Conservation (phyloP, 1,140 invertebrate species). For the Chionoecetes opilio region DNA sequence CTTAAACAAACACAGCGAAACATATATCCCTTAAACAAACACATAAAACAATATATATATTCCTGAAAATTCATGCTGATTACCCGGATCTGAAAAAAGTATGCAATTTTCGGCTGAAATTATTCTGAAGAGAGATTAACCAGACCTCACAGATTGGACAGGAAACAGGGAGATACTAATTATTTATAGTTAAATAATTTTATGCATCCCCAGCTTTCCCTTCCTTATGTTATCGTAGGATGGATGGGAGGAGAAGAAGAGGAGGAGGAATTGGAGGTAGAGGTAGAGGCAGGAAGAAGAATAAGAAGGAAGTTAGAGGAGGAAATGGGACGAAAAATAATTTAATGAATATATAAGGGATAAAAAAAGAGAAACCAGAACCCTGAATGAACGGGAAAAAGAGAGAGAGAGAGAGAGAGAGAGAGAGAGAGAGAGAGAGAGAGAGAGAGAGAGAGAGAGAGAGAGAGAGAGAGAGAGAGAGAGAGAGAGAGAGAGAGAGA, state of each 20-base stretch:
- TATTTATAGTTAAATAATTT: neutral
- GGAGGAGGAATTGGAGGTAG: neutral
- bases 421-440: neutral
- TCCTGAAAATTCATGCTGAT: neutral
- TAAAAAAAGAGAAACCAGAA: neutral
- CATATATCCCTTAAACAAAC: too few relatives aligned
- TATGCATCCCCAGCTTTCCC: neutral
- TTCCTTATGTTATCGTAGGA: neutral
- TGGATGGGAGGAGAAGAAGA: neutral
- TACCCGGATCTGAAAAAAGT: neutral
- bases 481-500: neutral
- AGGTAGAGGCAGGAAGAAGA: neutral
- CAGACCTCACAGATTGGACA: constrained; percentile 7
- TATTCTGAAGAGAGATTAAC: neutral
- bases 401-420: neutral
- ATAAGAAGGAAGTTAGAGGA: neutral
- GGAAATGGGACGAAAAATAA: neutral
- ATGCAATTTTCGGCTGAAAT: neutral
- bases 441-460: neutral
- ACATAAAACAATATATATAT: too few relatives aligned
- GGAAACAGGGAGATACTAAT: neutral
- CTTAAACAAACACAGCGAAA: too few relatives aligned
- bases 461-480: neutral
- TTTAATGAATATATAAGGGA: neutral
- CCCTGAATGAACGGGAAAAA: neutral